Conservation (phyloP, 2,888 invertebrate genomes). For the Polyommatus iphigenia region DNA sequence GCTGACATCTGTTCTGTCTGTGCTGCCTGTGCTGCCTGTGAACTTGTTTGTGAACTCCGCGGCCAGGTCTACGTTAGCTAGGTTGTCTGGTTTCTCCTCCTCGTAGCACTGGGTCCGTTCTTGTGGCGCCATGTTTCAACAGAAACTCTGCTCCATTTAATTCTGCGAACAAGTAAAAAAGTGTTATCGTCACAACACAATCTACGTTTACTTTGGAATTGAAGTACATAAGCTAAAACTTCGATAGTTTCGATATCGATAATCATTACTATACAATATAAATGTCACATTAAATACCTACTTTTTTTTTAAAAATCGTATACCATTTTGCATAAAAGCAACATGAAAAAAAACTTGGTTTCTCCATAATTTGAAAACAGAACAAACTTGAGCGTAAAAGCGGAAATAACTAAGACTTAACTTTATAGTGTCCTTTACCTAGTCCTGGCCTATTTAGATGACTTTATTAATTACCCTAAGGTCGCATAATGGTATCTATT, state of each 20-base stretch:
- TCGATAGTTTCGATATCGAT: too few species aligned
- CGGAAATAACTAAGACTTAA: not conserved
- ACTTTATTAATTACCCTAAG: not conserved
- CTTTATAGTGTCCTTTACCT: not conserved
- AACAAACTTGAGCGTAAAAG: not conserved
- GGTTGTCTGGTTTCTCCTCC: conserved; percentile 52
- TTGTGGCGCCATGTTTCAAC: conserved; percentile 70
- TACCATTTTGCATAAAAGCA: too few species aligned
- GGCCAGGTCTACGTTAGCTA: conserved; percentile 66
- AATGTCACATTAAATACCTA: too few species aligned
- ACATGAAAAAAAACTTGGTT: too few species aligned
- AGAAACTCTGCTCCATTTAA: conserved; percentile 41
- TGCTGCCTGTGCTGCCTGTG: conserved; percentile 56
- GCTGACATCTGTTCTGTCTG: conserved; percentile 53
- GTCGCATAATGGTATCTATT: not conserved
- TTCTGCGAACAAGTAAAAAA: conserved; percentile 29
- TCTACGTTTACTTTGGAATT: too few species aligned
- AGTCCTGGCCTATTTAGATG: not conserved
- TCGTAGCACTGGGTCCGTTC: conserved; percentile 72
- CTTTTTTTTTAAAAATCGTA: too few species aligned
- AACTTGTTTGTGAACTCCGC: conserved; percentile 70
- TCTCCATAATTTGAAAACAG: not conserved
- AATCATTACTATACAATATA: too few species aligned
- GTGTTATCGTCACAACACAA: not conserved
- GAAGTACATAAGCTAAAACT: too few species aligned